Conservation (phyloP, 1,140 invertebrate species). For the Caerostris darwini region DNA sequence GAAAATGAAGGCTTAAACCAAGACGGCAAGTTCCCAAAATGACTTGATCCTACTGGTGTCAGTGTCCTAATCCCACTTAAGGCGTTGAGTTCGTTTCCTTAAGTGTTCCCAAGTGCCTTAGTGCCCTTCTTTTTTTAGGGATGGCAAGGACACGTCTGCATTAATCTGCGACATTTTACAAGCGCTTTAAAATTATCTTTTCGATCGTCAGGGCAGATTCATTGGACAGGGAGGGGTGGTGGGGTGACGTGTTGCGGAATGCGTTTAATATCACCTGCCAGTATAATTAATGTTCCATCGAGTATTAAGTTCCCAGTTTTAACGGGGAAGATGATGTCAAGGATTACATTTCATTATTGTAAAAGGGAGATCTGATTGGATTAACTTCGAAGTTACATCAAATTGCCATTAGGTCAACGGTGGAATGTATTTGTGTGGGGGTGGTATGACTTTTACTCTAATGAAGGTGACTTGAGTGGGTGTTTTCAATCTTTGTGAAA, state of each 20-base stretch:
- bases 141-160: background rate
- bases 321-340: slow-evolving; percentile 9
- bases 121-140: background rate
- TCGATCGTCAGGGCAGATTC: background rate
- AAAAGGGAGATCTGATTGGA: slow-evolving; percentile 33
- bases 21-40: background rate
- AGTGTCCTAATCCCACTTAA: slow-evolving; percentile 34
- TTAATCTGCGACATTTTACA: slow-evolving; percentile 23
- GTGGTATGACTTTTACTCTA: no score
- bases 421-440: background rate
- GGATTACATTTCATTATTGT: slow-evolving; percentile 40
- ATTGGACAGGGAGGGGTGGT: background rate
- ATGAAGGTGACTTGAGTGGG: no score
- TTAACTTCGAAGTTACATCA: slow-evolving; percentile 21
- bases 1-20: background rate
- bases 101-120: background rate
- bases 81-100: background rate
- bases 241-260: background rate
- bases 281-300: slow-evolving; percentile 37
- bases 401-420: background rate
- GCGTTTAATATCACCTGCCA: slow-evolving; percentile 18
- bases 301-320: slow-evolving; percentile 33
- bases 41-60: slow-evolving; percentile 6
- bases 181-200: slow-evolving; percentile 27
- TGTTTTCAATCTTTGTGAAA: no score